Evolutionary conservation across 1,140 invertebrate genomes (phyloP).

Genomic region (Ridgeia piscesae): DNA sequence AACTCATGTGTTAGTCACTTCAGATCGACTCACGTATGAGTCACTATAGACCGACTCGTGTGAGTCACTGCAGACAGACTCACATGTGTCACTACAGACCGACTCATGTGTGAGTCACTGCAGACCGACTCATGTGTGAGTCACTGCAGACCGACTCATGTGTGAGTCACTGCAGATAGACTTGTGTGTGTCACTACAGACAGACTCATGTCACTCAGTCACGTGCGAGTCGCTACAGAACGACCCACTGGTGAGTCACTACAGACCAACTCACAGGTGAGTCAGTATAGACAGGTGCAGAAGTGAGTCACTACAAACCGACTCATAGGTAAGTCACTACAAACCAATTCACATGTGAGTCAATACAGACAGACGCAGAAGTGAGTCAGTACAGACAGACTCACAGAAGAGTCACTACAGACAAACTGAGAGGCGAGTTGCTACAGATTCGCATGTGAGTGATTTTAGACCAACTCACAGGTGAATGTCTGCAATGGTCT

Average conservation of each 20-base stretch:
- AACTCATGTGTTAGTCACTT: background rate
- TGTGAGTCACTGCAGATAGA: background rate
- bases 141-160: background rate
- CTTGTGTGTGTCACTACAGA: too few relatives aligned
- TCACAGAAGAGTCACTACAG: slow-evolving; percentile 18
- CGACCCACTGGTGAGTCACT: too few relatives aligned
- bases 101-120: background rate
- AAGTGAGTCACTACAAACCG: background rate
- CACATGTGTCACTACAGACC: too few relatives aligned
- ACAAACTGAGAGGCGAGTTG: background rate
- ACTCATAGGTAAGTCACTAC: too few relatives aligned
- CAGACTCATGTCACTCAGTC: too few relatives aligned
- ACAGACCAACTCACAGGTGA: background rate
- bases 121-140: slow-evolving; percentile 15
- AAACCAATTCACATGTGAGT: too few relatives aligned
- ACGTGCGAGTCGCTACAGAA: too few relatives aligned
- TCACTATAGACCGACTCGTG: too few relatives aligned
- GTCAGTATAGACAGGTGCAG: slow-evolving; percentile 29
- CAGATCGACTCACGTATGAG: too few relatives aligned
- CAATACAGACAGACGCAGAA: too few relatives aligned
- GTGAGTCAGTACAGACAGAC: slow-evolving; percentile 27
- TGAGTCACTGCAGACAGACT: too few relatives aligned
- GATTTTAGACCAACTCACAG: slow-evolving; percentile 29
- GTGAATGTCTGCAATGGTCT: background rate
- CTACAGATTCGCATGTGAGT: background rate